These are phyloP conservation scores for Onychomys leucogaster DNA, from an alignment of 2,797 vertebrate genomes.

Conservation along the genomic window DNA sequence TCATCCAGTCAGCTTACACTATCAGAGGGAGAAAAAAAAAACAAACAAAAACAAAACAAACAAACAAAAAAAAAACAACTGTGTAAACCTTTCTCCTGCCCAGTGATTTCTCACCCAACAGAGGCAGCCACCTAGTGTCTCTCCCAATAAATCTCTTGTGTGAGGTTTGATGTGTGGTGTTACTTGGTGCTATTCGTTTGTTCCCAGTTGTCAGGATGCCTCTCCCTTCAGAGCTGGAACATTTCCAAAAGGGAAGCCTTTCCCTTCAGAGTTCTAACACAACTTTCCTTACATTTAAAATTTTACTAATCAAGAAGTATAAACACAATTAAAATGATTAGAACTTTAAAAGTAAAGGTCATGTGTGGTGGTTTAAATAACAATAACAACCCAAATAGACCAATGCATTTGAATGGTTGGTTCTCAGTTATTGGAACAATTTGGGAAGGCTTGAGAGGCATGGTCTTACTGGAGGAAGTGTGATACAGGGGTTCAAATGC, in stretches of 20 bases:
- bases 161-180: no score
- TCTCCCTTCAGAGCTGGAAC: not conserved
- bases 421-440: not conserved
- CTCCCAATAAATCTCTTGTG: no score
- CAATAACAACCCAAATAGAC: no score
- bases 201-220: no score
- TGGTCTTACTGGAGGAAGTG: not conserved
- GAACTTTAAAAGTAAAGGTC: not conserved
- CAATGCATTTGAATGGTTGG: not conserved
- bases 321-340: not conserved
- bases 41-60: no score
- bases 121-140: no score
- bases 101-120: not conserved
- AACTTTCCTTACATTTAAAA: not conserved
- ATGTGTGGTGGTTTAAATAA: not conserved
- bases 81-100: not conserved
- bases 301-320: slow-evolving; percentile 6
- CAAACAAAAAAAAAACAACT: no score
- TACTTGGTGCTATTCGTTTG: no score
- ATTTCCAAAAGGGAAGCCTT: not conserved
- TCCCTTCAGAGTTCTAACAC: not conserved
- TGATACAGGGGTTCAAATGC: not conserved
- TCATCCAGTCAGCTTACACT: not conserved
- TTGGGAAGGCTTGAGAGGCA: not conserved
- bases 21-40: no score